Evolutionary conservation across 2,888 invertebrate genomes (phyloP).

Genomic region (Bhutanitis thaidina): DNA sequence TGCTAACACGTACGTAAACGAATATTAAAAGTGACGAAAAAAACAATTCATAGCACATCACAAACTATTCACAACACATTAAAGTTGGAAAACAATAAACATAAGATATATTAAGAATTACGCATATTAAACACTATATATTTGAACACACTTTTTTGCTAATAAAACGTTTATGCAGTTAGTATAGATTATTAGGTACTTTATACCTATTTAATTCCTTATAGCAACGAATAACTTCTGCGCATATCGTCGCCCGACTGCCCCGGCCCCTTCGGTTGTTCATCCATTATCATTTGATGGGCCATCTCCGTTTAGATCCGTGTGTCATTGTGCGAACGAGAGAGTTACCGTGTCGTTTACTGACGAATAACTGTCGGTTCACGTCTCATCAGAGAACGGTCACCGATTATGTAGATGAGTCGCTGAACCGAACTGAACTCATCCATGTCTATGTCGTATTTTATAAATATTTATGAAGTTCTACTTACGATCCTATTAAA

Average conservation of each 20-base stretch:
- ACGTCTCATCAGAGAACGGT: constrained; percentile 21
- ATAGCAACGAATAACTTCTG: constrained; percentile 38
- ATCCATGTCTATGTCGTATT: not conserved
- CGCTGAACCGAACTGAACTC: constrained; percentile 31
- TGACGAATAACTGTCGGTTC: constrained; percentile 14
- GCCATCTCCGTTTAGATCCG: constrained; percentile 67
- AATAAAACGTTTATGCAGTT: no score
- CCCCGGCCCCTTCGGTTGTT: constrained; percentile 66
- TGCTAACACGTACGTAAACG: no score
- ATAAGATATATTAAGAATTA: no score
- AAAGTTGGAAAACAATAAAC: no score
- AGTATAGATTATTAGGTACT: no score
- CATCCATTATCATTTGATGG: constrained; percentile 73
- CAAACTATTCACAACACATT: not conserved
- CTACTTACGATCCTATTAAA: no score
- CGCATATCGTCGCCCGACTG: constrained; percentile 57
- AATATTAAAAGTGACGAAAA: not conserved
- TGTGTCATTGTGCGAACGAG: constrained; percentile 47
- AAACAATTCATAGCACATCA: not conserved
- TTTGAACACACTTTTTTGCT: no score
- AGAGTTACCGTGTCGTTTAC: constrained; percentile 28
- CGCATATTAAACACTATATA: no score
- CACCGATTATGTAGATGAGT: constrained; percentile 14
- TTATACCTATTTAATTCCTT: not conserved
- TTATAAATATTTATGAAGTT: not conserved